Evolutionary conservation across 23 tunicate genomes (phyloP), one percentile per base, ranked within the genome.

Genomic region (Styela clava): DNA sequence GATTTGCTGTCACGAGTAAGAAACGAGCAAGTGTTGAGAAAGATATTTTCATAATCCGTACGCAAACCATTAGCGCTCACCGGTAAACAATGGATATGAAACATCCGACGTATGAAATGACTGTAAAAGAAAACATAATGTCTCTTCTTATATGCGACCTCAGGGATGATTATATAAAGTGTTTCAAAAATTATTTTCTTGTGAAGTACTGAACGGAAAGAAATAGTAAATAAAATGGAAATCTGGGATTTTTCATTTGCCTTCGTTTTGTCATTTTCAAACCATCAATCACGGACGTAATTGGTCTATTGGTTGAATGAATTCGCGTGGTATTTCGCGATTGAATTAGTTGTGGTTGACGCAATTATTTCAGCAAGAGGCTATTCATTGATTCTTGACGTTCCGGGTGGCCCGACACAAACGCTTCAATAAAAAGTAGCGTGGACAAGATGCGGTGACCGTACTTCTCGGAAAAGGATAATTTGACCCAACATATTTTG

Each of bases 281-380:
- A 33, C 77, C 29, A 71, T 71, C 77, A 33, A 71, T 71, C 77
- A 71, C 32, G 34, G 16, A 29, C 77, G 34, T 71, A 71, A 71
- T 71, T 71, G 77, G 35, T 71, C 77, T 21, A 22, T 30, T 71
- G 24, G 77, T 27, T 34, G 77, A 34, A 71, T 27, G 24, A 34
- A 27, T 71, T 28, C 77, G 77, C 77, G 77, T 71, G 77, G 77
- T 71, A 71, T 28, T 26, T 26, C 35, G 12, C 77, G 77, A 71
- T 71, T 34, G 37, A 71, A 71, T 71, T 71, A 71, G 34, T 71
- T 71, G 56, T 44, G 56, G 56, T 44, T 44, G 56, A 12, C 56
- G 56, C 56, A 44, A 44, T 44, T 44, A 44, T 44, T 44, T 44
- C 56, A 44, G 56, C 56, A 44, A 44, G 12, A 44, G 56, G 56